Evolutionary conservation across 2,113 vertebrate genomes (phyloP).

Genomic region (Rhinopomastus cyanomelas): DNA sequence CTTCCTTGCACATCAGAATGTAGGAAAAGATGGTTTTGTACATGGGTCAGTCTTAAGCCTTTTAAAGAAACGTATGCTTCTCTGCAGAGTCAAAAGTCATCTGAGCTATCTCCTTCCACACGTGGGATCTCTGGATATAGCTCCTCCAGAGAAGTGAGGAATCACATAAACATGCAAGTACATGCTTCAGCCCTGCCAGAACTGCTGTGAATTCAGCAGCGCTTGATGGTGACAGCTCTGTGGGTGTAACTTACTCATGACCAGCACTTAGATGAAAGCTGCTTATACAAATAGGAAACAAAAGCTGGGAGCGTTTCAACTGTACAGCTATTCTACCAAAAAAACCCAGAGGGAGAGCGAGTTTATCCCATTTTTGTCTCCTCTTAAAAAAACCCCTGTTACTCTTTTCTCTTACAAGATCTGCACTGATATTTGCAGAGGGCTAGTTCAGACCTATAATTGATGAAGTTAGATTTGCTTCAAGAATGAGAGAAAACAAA

Average conservation of each 20-base stretch:
- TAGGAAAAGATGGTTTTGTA: neutral
- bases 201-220: neutral
- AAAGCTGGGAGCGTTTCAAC: neutral
- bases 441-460: neutral
- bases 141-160: neutral
- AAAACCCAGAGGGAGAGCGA: neutral
- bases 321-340: neutral
- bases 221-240: neutral
- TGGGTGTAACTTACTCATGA: conserved; percentile 8
- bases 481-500: neutral
- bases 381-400: neutral
- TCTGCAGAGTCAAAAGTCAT: neutral
- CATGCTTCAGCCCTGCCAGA: neutral
- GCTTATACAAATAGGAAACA: neutral
- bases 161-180: neutral
- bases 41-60: neutral
- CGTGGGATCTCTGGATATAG: conserved; percentile 10
- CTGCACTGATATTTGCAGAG: neutral
- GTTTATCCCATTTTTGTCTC: neutral
- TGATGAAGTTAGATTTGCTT: conserved; percentile 1
- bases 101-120: neutral
- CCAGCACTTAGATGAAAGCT: neutral
- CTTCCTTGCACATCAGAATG: neutral
- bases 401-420: neutral
- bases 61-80: neutral